Conservation (phyloP, 2,113 vertebrate genomes). For the Callithrix jacchus region DNA sequence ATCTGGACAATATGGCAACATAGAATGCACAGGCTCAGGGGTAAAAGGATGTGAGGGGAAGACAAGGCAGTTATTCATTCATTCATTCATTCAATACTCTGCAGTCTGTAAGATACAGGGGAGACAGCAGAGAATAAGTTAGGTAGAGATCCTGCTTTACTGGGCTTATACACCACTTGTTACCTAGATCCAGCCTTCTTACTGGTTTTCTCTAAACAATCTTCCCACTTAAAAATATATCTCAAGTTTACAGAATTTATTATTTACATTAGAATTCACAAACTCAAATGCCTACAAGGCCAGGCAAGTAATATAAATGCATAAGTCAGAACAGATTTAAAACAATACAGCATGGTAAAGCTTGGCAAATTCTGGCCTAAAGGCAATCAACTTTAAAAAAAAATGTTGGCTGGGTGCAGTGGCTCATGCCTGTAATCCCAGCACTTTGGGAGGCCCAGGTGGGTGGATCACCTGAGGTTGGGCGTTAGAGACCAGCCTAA, state of each 20-base stretch:
- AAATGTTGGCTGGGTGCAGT: not conserved
- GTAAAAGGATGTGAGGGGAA: not conserved
- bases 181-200: not conserved
- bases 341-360: not conserved
- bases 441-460: no score
- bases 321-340: slow-evolving; percentile 33
- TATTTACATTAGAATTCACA: slow-evolving; percentile 2
- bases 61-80: not conserved
- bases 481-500: no score
- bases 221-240: not conserved
- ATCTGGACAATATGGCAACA: not conserved
- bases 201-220: not conserved
- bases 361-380: slow-evolving; percentile 15
- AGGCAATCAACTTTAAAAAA: not conserved
- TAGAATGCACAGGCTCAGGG: not conserved
- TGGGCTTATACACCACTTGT: not conserved
- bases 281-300: not conserved
- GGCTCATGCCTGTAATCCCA: no score
- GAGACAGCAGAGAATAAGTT: not conserved
- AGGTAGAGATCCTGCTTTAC: not conserved
- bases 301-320: not conserved
- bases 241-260: not conserved
- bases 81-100: not conserved
- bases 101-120: not conserved
- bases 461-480: no score